phyloP scores from a whole-genome alignment of 2,888 invertebrate species.

The Microctonus brassicae region DNA sequence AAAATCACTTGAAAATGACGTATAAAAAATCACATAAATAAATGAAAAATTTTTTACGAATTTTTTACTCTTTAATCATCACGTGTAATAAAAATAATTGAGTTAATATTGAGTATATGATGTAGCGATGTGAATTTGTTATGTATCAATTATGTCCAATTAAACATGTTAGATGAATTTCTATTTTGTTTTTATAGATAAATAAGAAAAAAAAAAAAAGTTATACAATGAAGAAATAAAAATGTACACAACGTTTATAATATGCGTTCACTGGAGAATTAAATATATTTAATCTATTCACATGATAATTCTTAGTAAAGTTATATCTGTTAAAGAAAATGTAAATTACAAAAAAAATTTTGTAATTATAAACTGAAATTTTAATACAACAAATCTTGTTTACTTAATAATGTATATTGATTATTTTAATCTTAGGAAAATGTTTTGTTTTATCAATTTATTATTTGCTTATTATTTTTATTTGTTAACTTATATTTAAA shows the following conservation, averaged over 20 bases:
- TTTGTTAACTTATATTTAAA: neutral
- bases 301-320: conserved; percentile 35
- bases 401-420: neutral
- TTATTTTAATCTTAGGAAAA: neutral
- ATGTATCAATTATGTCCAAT: neutral
- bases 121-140: neutral
- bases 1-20: neutral
- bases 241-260: neutral
- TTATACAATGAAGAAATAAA: neutral
- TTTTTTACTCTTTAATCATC: neutral
- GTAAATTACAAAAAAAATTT: conserved; percentile 47
- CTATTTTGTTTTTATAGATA: no score
- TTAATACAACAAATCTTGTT: conserved; percentile 48
- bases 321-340: conserved; percentile 53
- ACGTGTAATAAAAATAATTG: neutral
- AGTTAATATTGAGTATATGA: neutral
- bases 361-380: conserved; percentile 52
- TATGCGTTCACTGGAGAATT: neutral
- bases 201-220: no score
- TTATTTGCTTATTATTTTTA: neutral
- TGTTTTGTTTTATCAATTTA: neutral
- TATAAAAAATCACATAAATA: neutral
- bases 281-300: neutral
- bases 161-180: neutral
- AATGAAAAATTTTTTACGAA: neutral